Evolutionary conservation across 1,140 invertebrate species (phyloP), one percentile per base, ranked within the genome.

Genomic region (Amyelois transitella): DNA sequence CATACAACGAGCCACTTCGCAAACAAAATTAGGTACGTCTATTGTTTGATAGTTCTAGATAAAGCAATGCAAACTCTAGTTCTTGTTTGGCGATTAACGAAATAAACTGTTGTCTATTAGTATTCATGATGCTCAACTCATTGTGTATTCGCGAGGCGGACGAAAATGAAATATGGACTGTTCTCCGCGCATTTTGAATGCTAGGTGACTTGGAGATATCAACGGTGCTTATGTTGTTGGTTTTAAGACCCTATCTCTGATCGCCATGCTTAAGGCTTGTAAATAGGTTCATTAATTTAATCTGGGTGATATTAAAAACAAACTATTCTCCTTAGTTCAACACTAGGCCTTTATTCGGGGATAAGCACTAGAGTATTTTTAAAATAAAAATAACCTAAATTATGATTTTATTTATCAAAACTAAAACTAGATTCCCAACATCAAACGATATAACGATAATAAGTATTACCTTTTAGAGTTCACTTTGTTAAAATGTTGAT

Each of bases 141-240:
- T 86, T 85, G 57, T 74, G 77, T 82, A 86, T 87, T 87, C 83
- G 64, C 69, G 60, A 44, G 52, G 70, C 73, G 81, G 62, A 72
- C 55, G 73, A 73, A 85, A 82, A 87, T 87, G 83, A 87, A 87
- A 83, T 87, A 87, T 85, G 81, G 81, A 79, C 69, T 76, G 73
- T 81, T 82, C 77, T 69, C 64, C 58, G 64, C 76, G 74, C 80
- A 79, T 83, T 86, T 78, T 79, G 76, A 80, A 66, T 62, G 72
- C 70, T 70, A 77, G 75, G 72, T 80, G 71, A 76, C 75, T 80
- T 52, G 52, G 66, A 61, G 70, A 77, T 75, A 69, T 69, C 66
- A 61, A 57, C 49, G 32, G 45, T 47, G 50, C 45, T 51, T 45
- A 38, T 38, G 44, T 55, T 52, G 49, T 50, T 49, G 52, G 25